These are phyloP conservation scores for Cryptocheilus praepositus DNA, from an alignment of 2,888 invertebrate species.

Conservation along the genomic window DNA sequence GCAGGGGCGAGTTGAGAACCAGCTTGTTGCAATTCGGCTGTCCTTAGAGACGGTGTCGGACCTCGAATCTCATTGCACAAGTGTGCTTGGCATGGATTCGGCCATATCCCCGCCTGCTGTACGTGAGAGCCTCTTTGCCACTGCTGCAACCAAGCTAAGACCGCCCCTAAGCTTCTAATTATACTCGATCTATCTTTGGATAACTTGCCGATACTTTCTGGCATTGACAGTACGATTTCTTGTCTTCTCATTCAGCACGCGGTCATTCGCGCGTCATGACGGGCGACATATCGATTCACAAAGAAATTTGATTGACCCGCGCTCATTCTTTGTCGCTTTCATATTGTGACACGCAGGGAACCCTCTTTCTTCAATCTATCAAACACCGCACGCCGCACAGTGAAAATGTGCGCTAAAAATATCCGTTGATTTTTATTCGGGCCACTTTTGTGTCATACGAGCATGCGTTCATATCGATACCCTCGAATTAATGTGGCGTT, in stretches of 20 bases:
- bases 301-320: slow-evolving; percentile 22
- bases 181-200: slow-evolving; percentile 70
- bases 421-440: no score
- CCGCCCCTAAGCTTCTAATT: slow-evolving; percentile 67
- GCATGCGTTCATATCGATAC: no score
- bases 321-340: no score
- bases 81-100: slow-evolving; percentile 57
- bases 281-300: slow-evolving; percentile 22
- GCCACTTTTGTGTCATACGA: no score
- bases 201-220: slow-evolving; percentile 63
- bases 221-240: slow-evolving; percentile 64
- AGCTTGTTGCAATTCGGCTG: slow-evolving; percentile 45
- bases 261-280: not conserved
- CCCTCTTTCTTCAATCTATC: no score
- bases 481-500: slow-evolving; percentile 51
- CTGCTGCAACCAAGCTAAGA: slow-evolving; percentile 25
- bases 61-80: slow-evolving; percentile 62
- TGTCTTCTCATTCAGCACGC: slow-evolving; percentile 31
- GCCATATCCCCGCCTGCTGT: slow-evolving; percentile 27
- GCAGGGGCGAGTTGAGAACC: slow-evolving; percentile 27
- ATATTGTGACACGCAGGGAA: no score
- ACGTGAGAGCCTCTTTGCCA: slow-evolving; percentile 3
- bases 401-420: no score
- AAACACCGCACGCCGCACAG: no score
- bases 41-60: slow-evolving; percentile 57